Percentiles rank a stretch among this genome's conserved stretches.
phyloP scores from a whole-genome alignment of 2,888 invertebrate species.

The Thecocarcelia acutangulata region DNA sequence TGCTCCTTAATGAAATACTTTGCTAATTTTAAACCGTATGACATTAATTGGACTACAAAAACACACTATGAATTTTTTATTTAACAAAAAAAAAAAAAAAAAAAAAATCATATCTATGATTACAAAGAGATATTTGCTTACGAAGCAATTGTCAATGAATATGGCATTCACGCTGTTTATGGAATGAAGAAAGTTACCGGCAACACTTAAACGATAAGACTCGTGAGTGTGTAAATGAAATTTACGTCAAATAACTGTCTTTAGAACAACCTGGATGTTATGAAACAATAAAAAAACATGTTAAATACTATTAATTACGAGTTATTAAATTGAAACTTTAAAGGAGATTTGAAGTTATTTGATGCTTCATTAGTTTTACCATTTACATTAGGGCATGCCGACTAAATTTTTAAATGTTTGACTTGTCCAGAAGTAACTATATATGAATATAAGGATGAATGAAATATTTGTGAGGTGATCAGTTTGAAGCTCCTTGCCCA shows the following conservation, averaged over 20 bases:
- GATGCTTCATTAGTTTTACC: background rate
- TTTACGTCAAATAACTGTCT: conserved; percentile 43
- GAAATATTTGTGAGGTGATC: too few relatives aligned
- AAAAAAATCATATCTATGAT: background rate
- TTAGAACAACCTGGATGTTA: conserved; percentile 15
- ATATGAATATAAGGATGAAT: too few relatives aligned
- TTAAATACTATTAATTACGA: conserved; percentile 55
- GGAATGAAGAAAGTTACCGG: conserved; percentile 25
- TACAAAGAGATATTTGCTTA: conserved; percentile 37
- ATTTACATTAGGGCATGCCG: background rate
- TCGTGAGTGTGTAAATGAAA: conserved; percentile 15
- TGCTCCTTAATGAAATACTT: too few relatives aligned
- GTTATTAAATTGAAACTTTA: conserved; percentile 25
- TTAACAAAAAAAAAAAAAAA: too few relatives aligned
- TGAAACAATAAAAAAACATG: conserved; percentile 1
- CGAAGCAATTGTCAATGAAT: conserved; percentile 42
- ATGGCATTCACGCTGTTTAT: conserved; percentile 54
- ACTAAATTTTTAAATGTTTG: too few relatives aligned
- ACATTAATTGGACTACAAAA: too few relatives aligned
- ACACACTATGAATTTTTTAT: too few relatives aligned
- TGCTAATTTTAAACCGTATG: too few relatives aligned
- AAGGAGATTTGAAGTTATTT: conserved; percentile 33
- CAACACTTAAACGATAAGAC: conserved; percentile 12
- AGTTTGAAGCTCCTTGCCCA: too few relatives aligned
- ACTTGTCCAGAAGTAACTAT: too few relatives aligned